Evolutionary conservation across 2,113 vertebrate species (phyloP).

Genomic region (Megalops atlanticus): DNA sequence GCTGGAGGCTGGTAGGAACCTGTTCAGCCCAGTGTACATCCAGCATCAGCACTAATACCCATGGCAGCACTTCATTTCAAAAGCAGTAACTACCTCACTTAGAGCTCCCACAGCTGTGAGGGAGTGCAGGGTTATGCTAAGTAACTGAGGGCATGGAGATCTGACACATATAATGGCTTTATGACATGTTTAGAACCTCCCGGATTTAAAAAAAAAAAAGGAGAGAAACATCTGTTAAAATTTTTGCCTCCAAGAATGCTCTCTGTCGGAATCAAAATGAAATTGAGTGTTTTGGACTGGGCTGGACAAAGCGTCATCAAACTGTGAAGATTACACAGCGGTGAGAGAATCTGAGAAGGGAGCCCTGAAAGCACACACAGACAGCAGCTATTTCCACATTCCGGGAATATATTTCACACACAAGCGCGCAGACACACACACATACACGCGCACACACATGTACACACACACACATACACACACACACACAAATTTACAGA

Average conservation of each 20-base stretch:
- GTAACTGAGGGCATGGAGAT: neutral
- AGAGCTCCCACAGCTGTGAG: neutral
- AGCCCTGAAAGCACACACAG: constrained; percentile 33
- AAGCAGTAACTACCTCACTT: neutral
- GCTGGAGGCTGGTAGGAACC: neutral
- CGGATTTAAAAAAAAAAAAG: constrained; percentile 13
- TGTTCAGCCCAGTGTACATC: too few relatives aligned
- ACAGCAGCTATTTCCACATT: constrained; percentile 35
- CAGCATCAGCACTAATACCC: too few relatives aligned
- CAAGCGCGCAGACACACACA: constrained; percentile 13
- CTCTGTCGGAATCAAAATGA: constrained; percentile 34
- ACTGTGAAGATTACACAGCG: constrained; percentile 44
- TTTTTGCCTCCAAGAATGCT: constrained; percentile 35
- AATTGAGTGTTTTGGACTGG: constrained; percentile 29
- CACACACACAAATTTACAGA: neutral
- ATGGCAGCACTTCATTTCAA: neutral
- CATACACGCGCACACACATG: neutral
- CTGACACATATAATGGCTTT: constrained; percentile 3
- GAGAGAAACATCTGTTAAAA: constrained; percentile 30
- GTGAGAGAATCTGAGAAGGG: constrained; percentile 33
- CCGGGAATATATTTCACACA: constrained; percentile 27
- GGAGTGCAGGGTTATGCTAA: neutral
- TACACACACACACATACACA: neutral
- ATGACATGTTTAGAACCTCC: neutral
- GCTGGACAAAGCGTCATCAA: constrained; percentile 36